Base-by-base conservation (phyloP, 2,797 vertebrate genomes). In the Megaceryle alcyon region DNA sequence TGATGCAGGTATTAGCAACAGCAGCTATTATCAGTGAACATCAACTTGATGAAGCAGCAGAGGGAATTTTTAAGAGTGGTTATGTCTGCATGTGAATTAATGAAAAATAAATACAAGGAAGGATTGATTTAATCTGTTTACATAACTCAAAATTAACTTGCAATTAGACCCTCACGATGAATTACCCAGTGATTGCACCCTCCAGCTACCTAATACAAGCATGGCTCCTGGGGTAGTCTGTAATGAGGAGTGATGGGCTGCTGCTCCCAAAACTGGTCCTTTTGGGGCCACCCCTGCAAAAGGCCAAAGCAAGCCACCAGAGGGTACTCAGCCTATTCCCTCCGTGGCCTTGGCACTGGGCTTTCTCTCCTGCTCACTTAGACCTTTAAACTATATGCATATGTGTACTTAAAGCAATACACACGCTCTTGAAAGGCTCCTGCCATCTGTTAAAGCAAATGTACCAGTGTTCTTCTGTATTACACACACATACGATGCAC, bases 401-500 rank as follows among this genome's bases (percentile, higher is more conserved):
- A 3, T 23, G 23, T 6, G 1, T 15, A 7, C 51, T 17, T 18
- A 6, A 70, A 91, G 28, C 21, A 29, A 0, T 3, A 29, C 4
- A 18, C 7, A 4, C 9, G 18, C 0, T 10, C 43, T 87, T 43
- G 43, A 28, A 33, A 33, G 29, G 59, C 31, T 39, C 18, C 82
- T 37, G 41, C 1, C 4, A 14, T 46, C 82, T 39, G 31, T 46
- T 85, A 77, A 56, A 87, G 54, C 29, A 31, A 64, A 82, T 0
- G 10, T 16, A 49, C n/a, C 48, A 2, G 7, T 6, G 10, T 14
- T 39, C 12, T 61, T 56, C 35, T 13, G 10, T 20, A 37, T 29
- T 0, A 3, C 18, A 37, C 29, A 14, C 1, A 5, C 17, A 48
- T n/a, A 16, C 0, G 3, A n/a, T 0, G 0, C 0, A 0, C 35